A percentile compares a stretch with the other conserved stretches of the same genome.
Evolutionary conservation across 92 coral and sea anemone genomes (phyloP).

Genomic region (Siderastrea radians): DNA sequence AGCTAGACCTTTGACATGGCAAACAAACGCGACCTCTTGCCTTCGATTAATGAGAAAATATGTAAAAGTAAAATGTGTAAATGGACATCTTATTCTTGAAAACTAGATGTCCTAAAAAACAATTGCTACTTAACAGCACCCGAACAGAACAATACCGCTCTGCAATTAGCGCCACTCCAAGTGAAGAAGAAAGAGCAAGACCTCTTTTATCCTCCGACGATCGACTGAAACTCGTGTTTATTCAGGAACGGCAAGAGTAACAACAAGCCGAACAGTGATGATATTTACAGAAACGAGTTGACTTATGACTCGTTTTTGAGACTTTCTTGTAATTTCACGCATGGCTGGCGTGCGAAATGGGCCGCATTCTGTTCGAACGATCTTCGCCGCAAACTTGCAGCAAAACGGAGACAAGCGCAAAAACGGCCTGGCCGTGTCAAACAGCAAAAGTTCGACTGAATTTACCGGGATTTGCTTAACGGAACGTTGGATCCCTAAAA

Average conservation of each 20-base stretch:
- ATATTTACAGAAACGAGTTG: slow-evolving; percentile 30
- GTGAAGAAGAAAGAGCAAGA: slow-evolving; percentile 19
- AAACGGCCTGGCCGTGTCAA: not conserved
- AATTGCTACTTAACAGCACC: slow-evolving; percentile 31
- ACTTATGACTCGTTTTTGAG: not conserved
- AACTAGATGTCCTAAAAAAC: slow-evolving; percentile 43
- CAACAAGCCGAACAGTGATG: not conserved
- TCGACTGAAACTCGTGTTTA: slow-evolving; percentile 3
- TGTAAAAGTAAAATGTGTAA: slow-evolving; percentile 26
- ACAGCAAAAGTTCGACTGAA: slow-evolving; percentile 6
- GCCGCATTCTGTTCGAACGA: slow-evolving; percentile 49
- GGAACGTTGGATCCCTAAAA: slow-evolving; percentile 42
- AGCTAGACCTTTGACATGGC: slow-evolving; percentile 34
- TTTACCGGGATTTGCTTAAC: slow-evolving; percentile 20
- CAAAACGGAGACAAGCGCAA: slow-evolving; percentile 6
- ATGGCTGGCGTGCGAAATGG: slow-evolving; percentile 46
- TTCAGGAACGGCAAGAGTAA: not conserved
- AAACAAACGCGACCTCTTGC: slow-evolving; percentile 30
- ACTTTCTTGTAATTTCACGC: slow-evolving; percentile 63
- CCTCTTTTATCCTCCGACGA: slow-evolving; percentile 12
- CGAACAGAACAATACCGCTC: slow-evolving; percentile 25
- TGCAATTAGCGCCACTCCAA: slow-evolving; percentile 30
- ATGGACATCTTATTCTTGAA: slow-evolving; percentile 37
- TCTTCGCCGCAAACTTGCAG: slow-evolving; percentile 11
- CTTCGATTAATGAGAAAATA: slow-evolving; percentile 33